A percentile compares a stretch with the other conserved stretches of the same genome.
Evolutionary conservation across 2,113 vertebrate genomes (phyloP).

Genomic region (Barnardius zonarius): DNA sequence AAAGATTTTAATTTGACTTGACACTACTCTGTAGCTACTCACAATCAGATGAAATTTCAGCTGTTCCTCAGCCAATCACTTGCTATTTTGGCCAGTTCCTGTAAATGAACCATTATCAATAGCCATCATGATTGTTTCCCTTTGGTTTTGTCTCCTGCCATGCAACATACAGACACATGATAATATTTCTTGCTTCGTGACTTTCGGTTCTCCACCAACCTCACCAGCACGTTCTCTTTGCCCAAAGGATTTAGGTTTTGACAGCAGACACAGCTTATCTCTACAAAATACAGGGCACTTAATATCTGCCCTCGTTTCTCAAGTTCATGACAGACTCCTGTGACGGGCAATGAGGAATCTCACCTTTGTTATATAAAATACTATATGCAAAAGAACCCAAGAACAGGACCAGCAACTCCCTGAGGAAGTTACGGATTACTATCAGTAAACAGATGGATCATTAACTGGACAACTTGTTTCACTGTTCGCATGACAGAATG

Average conservation of each 20-base stretch:
- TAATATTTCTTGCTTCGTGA: neutral
- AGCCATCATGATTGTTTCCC: neutral
- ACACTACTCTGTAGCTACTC: neutral
- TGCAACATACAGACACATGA: neutral
- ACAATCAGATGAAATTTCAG: neutral
- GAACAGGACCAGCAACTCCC: conserved; percentile 26
- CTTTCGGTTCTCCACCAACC: neutral
- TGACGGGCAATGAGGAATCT: neutral
- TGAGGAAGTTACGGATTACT: conserved; percentile 25
- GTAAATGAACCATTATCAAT: neutral
- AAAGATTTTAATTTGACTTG: neutral
- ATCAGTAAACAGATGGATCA: conserved; percentile 27
- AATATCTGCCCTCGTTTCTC: neutral
- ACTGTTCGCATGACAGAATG: neutral
- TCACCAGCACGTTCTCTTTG: neutral
- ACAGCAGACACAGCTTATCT: neutral
- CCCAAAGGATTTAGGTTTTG: neutral
- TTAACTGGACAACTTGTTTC: neutral
- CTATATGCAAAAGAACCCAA: neutral
- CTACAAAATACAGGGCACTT: neutral
- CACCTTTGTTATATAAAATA: neutral
- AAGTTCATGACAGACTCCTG: neutral
- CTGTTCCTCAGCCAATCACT: neutral
- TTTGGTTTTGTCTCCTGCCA: neutral
- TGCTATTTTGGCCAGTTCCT: neutral